phyloP scores from a whole-genome alignment of 2,113 vertebrate genomes.

The Anthoscopus minutus region DNA sequence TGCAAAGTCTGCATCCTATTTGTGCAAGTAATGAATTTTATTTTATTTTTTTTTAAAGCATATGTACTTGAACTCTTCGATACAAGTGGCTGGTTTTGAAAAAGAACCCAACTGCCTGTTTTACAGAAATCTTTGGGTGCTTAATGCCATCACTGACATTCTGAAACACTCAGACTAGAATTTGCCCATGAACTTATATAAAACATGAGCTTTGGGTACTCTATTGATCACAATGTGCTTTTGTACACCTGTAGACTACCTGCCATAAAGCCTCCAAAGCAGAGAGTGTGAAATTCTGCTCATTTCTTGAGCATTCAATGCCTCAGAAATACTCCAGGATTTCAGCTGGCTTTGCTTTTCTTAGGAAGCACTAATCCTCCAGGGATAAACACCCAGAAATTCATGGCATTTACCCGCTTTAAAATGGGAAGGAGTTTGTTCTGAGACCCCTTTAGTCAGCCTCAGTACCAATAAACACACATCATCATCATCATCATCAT shows the following conservation, averaged over 20 bases:
- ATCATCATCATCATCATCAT: too few species aligned
- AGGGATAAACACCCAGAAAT: neutral
- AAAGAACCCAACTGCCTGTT: neutral
- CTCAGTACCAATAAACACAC: neutral
- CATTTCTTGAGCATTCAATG: neutral
- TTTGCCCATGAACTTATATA: neutral
- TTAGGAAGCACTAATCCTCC: neutral
- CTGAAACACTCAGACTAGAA: neutral
- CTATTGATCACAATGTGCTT: rapidly evolving
- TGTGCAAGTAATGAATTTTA: neutral
- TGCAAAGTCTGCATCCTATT: neutral
- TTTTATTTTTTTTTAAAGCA: neutral
- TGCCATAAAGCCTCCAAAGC: neutral
- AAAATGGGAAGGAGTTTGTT: neutral
- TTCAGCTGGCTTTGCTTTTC: neutral
- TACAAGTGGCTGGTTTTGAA: neutral
- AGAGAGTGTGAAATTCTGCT: neutral
- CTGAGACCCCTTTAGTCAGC: neutral
- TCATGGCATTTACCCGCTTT: neutral
- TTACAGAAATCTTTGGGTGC: neutral
- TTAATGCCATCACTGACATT: neutral
- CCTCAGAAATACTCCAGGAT: neutral
- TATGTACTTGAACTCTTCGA: neutral
- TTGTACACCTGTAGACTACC: neutral
- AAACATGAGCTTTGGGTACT: neutral